These are phyloP conservation scores for Carettochelys insculpta DNA, from an alignment of 2,113 vertebrate species.

Conservation along the genomic window DNA sequence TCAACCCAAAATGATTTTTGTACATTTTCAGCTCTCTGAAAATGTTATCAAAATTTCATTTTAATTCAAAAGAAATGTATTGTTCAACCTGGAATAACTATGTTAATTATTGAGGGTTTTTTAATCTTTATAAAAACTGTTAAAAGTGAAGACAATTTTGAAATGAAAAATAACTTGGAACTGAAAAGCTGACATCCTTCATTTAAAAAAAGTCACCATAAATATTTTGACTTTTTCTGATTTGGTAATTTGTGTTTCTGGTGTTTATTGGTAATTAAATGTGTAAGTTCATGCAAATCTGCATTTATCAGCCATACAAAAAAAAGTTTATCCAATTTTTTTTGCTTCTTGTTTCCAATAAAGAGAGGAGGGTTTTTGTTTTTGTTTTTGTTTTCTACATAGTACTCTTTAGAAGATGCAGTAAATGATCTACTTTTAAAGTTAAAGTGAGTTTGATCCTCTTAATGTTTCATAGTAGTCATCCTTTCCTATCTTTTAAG, in stretches of 20 bases:
- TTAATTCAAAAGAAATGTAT: neutral
- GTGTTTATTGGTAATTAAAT: no score
- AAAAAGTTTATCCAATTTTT: neutral
- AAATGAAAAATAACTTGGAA: neutral
- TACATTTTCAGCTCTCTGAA: neutral
- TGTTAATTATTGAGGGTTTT: neutral
- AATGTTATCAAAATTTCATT: neutral
- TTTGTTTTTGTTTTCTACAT: no score
- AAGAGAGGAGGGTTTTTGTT: no score
- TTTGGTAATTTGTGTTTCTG: neutral
- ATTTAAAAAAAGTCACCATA: neutral
- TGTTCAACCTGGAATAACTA: neutral
- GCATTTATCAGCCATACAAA: neutral
- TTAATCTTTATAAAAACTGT: neutral
- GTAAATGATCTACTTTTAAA: rapidly evolving
- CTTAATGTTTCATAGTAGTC: neutral
- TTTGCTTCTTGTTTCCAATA: neutral
- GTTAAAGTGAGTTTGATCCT: rapidly evolving
- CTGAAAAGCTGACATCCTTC: neutral
- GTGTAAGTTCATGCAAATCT: neutral
- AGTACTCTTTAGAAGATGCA: neutral
- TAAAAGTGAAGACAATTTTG: neutral
- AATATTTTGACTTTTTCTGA: neutral
- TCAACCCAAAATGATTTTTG: neutral
- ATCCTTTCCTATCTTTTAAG: neutral